Evolutionary conservation across 2,888 invertebrate species (phyloP).

Genomic region (Nephrocerus scutellatus): DNA sequence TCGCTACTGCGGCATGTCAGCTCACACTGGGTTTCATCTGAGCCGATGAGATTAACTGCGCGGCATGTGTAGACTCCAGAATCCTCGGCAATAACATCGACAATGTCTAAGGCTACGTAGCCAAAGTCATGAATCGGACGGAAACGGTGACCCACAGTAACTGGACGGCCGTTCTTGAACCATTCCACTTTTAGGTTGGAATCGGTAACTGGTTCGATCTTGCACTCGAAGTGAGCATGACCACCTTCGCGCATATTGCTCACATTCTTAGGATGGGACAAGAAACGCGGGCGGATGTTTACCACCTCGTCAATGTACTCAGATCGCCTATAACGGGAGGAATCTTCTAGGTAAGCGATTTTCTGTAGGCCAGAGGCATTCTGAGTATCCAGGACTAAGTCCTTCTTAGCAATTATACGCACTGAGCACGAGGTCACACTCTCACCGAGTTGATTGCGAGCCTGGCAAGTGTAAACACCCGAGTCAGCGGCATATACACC

Average conservation of each 20-base stretch:
- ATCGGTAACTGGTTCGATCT: constrained; percentile 94
- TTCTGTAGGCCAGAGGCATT: constrained; percentile 87
- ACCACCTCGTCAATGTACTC: constrained; percentile 76
- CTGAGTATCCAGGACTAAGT: constrained; percentile 79
- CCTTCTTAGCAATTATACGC: constrained; percentile 81
- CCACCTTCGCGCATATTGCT: constrained; percentile 81
- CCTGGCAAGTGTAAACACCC: constrained; percentile 92
- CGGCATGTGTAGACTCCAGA: constrained; percentile 89
- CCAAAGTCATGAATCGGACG: constrained; percentile 97
- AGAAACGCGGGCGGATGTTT: constrained; percentile 75
- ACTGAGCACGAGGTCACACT: constrained; percentile 89
- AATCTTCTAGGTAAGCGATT: constrained; percentile 84
- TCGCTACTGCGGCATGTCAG: constrained; percentile 67
- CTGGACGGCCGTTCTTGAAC: constrained; percentile 90
- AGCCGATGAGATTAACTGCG: constrained; percentile 83
- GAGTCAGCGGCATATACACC: constrained; percentile 97
- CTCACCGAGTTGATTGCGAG: constrained; percentile 89
- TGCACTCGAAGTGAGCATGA: constrained; percentile 96
- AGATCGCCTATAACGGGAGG: constrained; percentile 73
- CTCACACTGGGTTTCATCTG: constrained; percentile 73
- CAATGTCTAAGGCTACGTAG: constrained; percentile 93
- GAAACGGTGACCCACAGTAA: constrained; percentile 91
- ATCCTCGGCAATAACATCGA: constrained; percentile 94
- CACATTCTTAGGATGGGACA: constrained; percentile 80
- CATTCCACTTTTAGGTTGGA: constrained; percentile 94